Evolutionary conservation across 1,140 invertebrate genomes (phyloP).

Genomic region (Luehdorfia chinensis): DNA sequence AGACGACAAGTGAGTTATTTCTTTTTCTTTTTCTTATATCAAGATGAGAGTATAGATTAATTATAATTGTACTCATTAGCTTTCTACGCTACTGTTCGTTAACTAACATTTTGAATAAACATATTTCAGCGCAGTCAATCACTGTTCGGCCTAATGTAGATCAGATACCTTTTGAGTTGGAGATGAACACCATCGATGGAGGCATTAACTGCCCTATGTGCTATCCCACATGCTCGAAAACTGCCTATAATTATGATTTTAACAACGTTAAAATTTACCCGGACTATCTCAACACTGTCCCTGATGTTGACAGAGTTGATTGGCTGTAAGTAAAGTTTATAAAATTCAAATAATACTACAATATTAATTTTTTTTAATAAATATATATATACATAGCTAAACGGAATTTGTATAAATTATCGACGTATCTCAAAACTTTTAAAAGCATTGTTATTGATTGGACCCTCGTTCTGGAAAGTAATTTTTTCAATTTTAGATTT

Average conservation of each 20-base stretch:
- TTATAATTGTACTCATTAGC: no score
- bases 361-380: no score
- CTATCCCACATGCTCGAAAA: conserved; percentile 63
- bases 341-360: no score
- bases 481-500: conserved; percentile 79
- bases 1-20: no score
- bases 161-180: conserved; percentile 40
- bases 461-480: conserved; percentile 73
- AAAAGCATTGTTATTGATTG: conserved; percentile 49
- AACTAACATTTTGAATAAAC: no score
- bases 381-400: no score
- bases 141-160: conserved; percentile 49
- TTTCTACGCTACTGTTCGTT: no score
- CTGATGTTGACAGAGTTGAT: conserved; percentile 45
- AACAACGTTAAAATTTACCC: conserved; percentile 57
- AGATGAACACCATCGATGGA: conserved; percentile 50
- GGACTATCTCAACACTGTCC: conserved; percentile 42
- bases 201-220: conserved; percentile 64
- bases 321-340: conserved; percentile 57
- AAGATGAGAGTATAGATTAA: no score
- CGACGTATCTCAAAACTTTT: conserved; percentile 57
- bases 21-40: no score
- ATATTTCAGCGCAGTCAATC: conserved; percentile 53
- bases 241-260: conserved; percentile 58
- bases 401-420: no score